Evolutionary conservation across 92 coral and sea anemone genomes (phyloP), one percentile per base, ranked within the genome.

Genomic region (Umimayanthus kanabou): DNA sequence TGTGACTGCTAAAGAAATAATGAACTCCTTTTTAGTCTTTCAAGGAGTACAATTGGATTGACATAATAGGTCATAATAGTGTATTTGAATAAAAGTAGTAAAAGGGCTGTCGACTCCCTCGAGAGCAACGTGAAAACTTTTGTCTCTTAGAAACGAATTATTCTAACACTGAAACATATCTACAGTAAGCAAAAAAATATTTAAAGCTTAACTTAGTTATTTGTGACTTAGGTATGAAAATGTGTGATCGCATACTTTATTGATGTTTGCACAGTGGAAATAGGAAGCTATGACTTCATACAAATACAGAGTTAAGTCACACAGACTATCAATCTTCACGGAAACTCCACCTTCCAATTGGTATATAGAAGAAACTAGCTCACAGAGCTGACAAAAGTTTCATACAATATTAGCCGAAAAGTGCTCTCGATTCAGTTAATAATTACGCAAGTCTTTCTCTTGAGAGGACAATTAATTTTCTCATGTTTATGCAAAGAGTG

Each of bases 401-500:
- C 25, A n/a, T 20, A 9, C 67, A 29, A 45, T 50, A 82, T 77
- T 10, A 78, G 28, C 53, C 67, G 14, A 13, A 45, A 81, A 40
- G 33, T 30, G 85, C 28, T n/a, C 14, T 42, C 15, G 40, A 81
- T 81, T 39, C 76, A 81, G 73, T 22, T 39, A 42, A 65, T 66
- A 42, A 65, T 81, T 81, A 69, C 20, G 25, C 55, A 66, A 39
- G 49, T 80, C 53, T 80, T 58, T 58, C 70, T 80, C 58, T 55
- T 43, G 61, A 65, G 37, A 66, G 39, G 57, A 39, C 85, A 81
- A 81, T 81, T 28, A 66, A 69, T 39, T 66, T 81, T 81, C 75
- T 81, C 76, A 66, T 81, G 76, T 81, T 69, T 83, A 83, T 69
- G 87, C 87, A 83, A 81, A 65, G 39, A 47, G 43, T 45, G 25